Evolutionary conservation across 2,113 vertebrate genomes (phyloP).

Genomic region (Desmodus rotundus): DNA sequence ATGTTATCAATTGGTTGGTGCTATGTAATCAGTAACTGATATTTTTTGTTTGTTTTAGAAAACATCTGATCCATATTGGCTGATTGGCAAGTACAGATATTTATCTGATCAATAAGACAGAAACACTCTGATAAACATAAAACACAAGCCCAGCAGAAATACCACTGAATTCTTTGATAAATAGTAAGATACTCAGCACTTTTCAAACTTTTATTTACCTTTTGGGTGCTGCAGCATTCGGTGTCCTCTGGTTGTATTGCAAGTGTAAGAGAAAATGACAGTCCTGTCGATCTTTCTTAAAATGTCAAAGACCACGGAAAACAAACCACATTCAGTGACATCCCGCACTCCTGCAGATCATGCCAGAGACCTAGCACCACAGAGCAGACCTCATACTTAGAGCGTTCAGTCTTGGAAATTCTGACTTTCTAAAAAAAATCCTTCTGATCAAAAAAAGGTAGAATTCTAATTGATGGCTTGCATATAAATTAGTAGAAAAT

Average conservation of each 20-base stretch:
- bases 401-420: constrained; percentile 11
- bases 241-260: constrained; percentile 33
- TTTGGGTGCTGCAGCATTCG: background rate
- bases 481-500: background rate
- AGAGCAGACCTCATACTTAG: background rate
- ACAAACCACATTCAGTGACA: background rate
- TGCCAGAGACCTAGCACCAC: background rate
- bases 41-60: background rate
- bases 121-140: constrained; percentile 17
- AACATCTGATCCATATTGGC: background rate
- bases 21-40: background rate
- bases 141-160: background rate
- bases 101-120: background rate
- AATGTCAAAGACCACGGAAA: background rate
- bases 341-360: background rate
- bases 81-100: background rate
- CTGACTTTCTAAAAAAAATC: background rate
- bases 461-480: background rate
- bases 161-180: background rate
- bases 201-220: constrained; percentile 52
- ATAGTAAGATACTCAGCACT: constrained; percentile 31
- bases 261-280: constrained; percentile 53
- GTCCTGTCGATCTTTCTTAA: constrained; percentile 27
- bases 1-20: background rate
- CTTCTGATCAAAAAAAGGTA: background rate